Evolutionary conservation across 30 jellyfish, hydroid and myxozoan genomes (phyloP), one percentile per base, ranked within the genome.

Genomic region (Clytia hemisphaerica): DNA sequence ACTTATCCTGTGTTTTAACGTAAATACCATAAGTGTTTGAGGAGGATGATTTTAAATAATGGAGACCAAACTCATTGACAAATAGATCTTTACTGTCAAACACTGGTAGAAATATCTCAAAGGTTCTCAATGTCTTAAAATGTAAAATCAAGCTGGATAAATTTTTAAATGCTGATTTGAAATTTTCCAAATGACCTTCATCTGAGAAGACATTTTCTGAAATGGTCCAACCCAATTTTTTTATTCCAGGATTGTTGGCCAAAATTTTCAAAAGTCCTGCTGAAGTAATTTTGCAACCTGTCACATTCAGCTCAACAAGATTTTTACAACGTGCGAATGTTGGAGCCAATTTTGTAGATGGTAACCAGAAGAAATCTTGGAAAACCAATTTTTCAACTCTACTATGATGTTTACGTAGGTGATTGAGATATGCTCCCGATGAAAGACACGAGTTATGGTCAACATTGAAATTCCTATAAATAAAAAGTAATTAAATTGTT

Each of bases 301-400:
- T 81, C 18, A 89, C 19, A 49, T 70, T 45, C 49, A 81, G 79
- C 55, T 75, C 95, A n/a, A 42, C 24, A 0, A 89, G 92, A 33
- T 72, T 89, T 9, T 34, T 63, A 46, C 93, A 89, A 4, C 79
- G 81, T 28, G 58, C 58, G 33, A 89, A 48, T 31, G 92, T 73
- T 27, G 49, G 35, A 21, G 38, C 72, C 69, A 89, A 45, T 38
- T 53, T 75, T 2, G 31, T 15, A 10, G 95, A 77, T 22, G 94
- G 61, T 12, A 89, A 69, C 98, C 98, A 89, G 74, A 81, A 89
- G 67, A 95, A 89, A 54, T 89, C 93, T 26, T 65, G 24, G 18
- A 89, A 66, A 22, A 54, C 33, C 27, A 89, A 37, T 0, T 93
- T 46, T 38, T 72, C 51, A 40, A 89, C 24, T 38, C 60, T 58